Evolutionary conservation across 53 echinoderm and acorn worm genomes (phyloP).

Genomic region (Stichopus horrens): DNA sequence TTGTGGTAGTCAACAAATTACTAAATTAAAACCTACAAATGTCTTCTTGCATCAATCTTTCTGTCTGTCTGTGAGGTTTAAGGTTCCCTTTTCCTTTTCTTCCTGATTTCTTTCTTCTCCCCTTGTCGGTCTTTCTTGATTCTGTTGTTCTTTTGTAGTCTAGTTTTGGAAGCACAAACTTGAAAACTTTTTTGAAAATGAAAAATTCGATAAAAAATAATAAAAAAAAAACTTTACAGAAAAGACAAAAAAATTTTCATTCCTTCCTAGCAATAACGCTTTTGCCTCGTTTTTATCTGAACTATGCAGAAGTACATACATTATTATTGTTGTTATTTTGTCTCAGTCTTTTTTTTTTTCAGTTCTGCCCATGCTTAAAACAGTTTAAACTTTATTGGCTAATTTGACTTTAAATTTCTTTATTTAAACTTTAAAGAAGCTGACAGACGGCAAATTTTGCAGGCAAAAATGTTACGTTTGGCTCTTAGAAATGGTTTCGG

Average conservation of each 20-base stretch:
- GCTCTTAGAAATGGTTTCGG: no score
- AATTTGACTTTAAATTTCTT: neutral
- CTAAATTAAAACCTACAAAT: no score
- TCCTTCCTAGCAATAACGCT: slow-evolving; percentile 47
- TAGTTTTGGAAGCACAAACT: slow-evolving; percentile 35
- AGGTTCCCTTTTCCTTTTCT: no score
- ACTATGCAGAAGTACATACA: slow-evolving; percentile 28
- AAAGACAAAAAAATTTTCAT: slow-evolving; percentile 26
- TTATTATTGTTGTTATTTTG: slow-evolving; percentile 7
- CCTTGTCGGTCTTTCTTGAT: neutral
- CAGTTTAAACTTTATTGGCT: neutral
- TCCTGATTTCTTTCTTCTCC: no score
- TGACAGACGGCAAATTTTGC: neutral
- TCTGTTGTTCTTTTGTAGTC: neutral
- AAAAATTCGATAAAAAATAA: no score
- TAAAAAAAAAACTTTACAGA: neutral
- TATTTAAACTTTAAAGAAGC: neutral
- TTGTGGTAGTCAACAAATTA: no score
- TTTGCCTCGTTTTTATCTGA: slow-evolving; percentile 41
- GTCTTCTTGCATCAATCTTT: no score
- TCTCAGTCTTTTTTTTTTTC: neutral
- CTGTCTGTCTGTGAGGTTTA: no score
- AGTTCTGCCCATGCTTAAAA: slow-evolving; percentile 5
- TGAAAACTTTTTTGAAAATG: slow-evolving; percentile 12
- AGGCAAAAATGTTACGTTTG: no score